Evolutionary conservation across 2,113 vertebrate species (phyloP), one percentile per base, ranked within the genome.

Genomic region (Sylvietta virens): DNA sequence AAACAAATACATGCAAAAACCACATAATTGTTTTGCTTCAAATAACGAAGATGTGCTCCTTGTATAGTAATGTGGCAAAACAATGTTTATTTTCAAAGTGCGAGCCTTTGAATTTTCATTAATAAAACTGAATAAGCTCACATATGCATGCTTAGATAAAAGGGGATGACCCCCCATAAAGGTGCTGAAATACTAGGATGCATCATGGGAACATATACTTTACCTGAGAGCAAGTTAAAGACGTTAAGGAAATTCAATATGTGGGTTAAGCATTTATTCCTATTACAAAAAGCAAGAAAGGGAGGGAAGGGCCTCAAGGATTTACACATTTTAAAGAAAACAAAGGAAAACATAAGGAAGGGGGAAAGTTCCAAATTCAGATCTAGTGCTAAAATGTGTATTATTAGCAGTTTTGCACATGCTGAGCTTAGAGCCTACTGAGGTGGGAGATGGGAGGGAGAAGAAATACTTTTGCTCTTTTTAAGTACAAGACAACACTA

Each of bases 381-480:
- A 73, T 8, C 9, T 31, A 27, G 53, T 18, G 48, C 42, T 91
- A 84, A 77, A 74, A 67, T 19, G 28, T 23, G 4, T 21, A 79
- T 53, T 57, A 66, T 22, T 30, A 70, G 16, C 78, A 81, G 31
- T 30, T 67, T 7, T 86, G 51, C 61, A 90, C 35, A 86, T 50
- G 18, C 20, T 72, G n/a, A 66, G 26, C 54, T 76, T 54, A 19
- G 42, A 88, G 31, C 6, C 27, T 53, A 30, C 35, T n/a, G 50
- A 56, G 11, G 7, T 45, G 21, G 10, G 12, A 22, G 7, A 0
- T 4, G 13, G 6, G 4, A 27, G 9, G 6, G 14, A 6, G 24
- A 22, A 76, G 47, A 45, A 71, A 48, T 18, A 47, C 12, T 62
- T 62, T 8, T 69, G 42, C 4, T 74, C 31, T 11, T 74, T 65